Evolutionary conservation across 2,113 vertebrate species (phyloP).

Genomic region (Myanophis thanlyinensis): DNA sequence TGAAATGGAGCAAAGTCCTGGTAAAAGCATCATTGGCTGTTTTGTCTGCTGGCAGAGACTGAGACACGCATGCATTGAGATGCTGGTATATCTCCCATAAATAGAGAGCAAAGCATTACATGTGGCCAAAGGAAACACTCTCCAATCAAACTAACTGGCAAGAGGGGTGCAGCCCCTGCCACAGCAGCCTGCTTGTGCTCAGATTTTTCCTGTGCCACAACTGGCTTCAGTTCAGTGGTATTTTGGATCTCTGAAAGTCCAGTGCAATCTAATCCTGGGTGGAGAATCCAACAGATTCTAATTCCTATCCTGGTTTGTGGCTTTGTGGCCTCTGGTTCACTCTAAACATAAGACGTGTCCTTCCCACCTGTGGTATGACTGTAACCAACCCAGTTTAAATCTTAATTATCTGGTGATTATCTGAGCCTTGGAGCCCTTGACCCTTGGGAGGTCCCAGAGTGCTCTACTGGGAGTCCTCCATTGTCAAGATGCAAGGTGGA

Average conservation of each 20-base stretch:
- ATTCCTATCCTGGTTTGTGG: not conserved
- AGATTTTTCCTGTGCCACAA: not conserved
- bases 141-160: not conserved
- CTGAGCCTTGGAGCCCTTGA: not conserved
- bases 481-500: too few relatives aligned
- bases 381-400: not conserved
- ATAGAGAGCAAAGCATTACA: not conserved
- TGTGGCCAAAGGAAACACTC: not conserved
- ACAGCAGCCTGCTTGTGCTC: not conserved
- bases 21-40: not conserved
- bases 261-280: not conserved
- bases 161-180: not conserved
- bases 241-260: not conserved
- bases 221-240: not conserved
- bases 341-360: not conserved
- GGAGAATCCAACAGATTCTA: not conserved
- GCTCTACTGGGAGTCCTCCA: not conserved
- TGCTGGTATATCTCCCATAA: not conserved
- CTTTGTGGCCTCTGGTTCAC: not conserved
- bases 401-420: not conserved
- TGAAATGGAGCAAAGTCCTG: not conserved
- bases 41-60: not conserved
- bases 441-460: not conserved
- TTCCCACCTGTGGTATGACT: not conserved
- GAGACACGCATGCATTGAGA: not conserved